Base-by-base conservation (phyloP, 2,113 vertebrate species). In the Sus scrofa region DNA sequence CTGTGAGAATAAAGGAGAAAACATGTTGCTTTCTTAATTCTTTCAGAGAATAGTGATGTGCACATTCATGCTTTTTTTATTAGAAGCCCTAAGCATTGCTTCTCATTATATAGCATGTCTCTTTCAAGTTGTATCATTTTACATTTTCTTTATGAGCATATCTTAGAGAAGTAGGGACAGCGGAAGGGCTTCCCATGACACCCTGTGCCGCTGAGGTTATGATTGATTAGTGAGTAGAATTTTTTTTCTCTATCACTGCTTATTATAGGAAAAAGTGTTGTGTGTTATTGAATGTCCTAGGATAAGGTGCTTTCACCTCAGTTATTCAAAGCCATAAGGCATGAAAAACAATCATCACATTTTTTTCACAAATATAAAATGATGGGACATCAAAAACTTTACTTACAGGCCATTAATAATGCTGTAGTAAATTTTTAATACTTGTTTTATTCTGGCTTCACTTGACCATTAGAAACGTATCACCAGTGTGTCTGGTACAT, bases 1-100 rank as follows among this genome's bases (percentile, higher is more conserved):
- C n/a, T 63, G 32, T 63, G 15, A 93, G 27, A 91, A 84, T 89
- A 94, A 92, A 78, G 85, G 58, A 52, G 39, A 94, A 89, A 92
- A 56, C 13, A 0, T 24, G 6, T 16, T 90, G 22, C 16, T 89
- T 88, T 95, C 18, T 86, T n/a, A 94, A 56, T 93, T 74, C 22
- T 65, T 95, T 91, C 79, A 56, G 11, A 79, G 13, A 88, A 89
- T 0, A 62, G 6, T 27, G 22, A 73, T 32, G 2, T 32, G 39
- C 86, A 60, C 37, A 73, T 73, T 63, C 11, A 89, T 34, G 54
- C n/a, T 56, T 73, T 77, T 88, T 26, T 4, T 52, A 74, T n/a
- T n/a, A 91, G 11, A 70, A 91, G 14, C 7, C 30, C 1, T 27
- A 67, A 71, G 32, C 27, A 92, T 39, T 39, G 11, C 4, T 91